These are phyloP conservation scores for Melinopterus prodromus DNA, from an alignment of 2,888 invertebrate species.

Conservation along the genomic window DNA sequence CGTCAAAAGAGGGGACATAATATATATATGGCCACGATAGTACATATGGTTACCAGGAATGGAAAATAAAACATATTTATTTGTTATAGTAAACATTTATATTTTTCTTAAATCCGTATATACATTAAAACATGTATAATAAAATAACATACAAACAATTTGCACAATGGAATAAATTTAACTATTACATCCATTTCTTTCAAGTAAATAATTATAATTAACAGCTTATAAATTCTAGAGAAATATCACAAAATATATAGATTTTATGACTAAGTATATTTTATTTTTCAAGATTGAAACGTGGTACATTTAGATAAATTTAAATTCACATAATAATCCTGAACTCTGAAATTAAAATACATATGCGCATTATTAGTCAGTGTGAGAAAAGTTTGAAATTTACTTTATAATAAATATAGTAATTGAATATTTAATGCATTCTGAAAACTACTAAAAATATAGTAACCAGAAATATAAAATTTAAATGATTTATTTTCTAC, in stretches of 20 bases:
- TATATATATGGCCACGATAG: too few species aligned
- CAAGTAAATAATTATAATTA: not conserved
- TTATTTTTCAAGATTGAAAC: not conserved
- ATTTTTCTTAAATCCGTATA: not conserved
- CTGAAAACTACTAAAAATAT: too few species aligned
- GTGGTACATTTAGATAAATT: not conserved
- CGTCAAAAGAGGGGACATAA: too few species aligned
- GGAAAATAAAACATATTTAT: not conserved
- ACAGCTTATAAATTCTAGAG: not conserved
- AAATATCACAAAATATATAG: constrained; percentile 4
- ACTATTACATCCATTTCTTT: not conserved
- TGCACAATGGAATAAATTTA: not conserved
- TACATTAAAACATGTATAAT: constrained; percentile 4
- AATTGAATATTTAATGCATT: too few species aligned
- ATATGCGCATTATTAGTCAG: not conserved
- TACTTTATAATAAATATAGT: not conserved
- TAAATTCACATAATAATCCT: not conserved
- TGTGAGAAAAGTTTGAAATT: not conserved
- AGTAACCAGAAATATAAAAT: too few species aligned
- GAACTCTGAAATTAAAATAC: not conserved
- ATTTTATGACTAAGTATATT: not conserved
- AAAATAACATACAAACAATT: not conserved
- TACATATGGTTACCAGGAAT: too few species aligned
- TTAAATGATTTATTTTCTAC: too few species aligned
- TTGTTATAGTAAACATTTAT: not conserved